These are phyloP conservation scores for Phyllotreta cruciferae DNA, from an alignment of 2,888 invertebrate species.

Conservation along the genomic window DNA sequence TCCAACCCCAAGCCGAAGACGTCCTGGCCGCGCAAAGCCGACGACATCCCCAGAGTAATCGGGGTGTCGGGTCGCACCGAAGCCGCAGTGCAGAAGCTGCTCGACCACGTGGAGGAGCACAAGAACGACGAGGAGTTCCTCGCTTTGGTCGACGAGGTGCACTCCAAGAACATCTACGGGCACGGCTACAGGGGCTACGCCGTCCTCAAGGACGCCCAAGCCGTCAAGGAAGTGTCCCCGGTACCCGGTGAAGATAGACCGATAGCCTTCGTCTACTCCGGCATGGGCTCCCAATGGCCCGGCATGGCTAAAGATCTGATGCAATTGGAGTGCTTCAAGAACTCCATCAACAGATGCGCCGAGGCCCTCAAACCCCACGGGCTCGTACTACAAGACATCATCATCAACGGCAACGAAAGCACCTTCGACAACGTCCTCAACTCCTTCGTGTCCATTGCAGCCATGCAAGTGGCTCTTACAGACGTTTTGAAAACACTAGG, in stretches of 20 bases:
- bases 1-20: slow-evolving; percentile 77
- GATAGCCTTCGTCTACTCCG: slow-evolving; percentile 94
- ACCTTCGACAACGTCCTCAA: slow-evolving; percentile 87
- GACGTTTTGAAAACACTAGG: slow-evolving; percentile 81
- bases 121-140: slow-evolving; percentile 76
- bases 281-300: slow-evolving; percentile 98
- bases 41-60: slow-evolving; percentile 72
- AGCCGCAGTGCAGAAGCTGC: slow-evolving; percentile 72
- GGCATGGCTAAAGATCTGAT: slow-evolving; percentile 93
- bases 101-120: slow-evolving; percentile 69
- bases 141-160: slow-evolving; percentile 78
- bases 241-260: slow-evolving; percentile 73
- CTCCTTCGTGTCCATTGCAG: slow-evolving; percentile 93
- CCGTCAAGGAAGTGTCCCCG: slow-evolving; percentile 62
- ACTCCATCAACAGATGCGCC: slow-evolving; percentile 78
- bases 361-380: slow-evolving; percentile 79
- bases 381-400: slow-evolving; percentile 81
- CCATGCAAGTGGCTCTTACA: slow-evolving; percentile 95
- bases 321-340: slow-evolving; percentile 80
- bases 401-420: slow-evolving; percentile 77
- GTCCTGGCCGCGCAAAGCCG: slow-evolving; percentile 61
- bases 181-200: slow-evolving; percentile 84
- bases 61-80: slow-evolving; percentile 86
- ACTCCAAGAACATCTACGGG: slow-evolving; percentile 72
- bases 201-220: slow-evolving; percentile 66